Percentiles rank a stretch among this genome's conserved stretches.
phyloP scores from a whole-genome alignment of 1,140 invertebrate species.

The Drosophila kanapiae region DNA sequence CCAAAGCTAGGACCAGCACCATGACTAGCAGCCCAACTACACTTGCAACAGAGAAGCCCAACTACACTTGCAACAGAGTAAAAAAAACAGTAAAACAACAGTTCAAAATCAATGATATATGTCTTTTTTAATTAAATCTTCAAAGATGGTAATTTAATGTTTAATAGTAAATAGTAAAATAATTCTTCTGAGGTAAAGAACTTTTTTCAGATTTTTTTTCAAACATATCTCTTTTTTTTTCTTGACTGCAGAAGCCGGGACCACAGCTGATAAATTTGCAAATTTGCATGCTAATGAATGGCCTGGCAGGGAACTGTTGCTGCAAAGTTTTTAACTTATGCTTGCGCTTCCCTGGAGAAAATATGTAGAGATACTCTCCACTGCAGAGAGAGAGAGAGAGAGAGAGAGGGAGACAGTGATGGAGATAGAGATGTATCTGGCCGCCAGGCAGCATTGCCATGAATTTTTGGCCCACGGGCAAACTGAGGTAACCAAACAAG shows the following conservation, averaged over 20 bases:
- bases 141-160: accelerated
- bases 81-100: no score
- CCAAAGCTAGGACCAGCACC: slow-evolving; percentile 10
- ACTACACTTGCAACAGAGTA: not conserved
- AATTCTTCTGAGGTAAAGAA: not conserved
- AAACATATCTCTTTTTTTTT: not conserved
- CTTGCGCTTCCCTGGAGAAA: slow-evolving; percentile 16
- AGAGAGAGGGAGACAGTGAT: not conserved
- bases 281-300: slow-evolving; percentile 76
- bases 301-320: slow-evolving; percentile 38
- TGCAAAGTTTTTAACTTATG: slow-evolving; percentile 52
- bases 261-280: slow-evolving; percentile 67
- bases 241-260: not conserved
- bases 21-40: not conserved
- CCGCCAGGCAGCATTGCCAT: not conserved
- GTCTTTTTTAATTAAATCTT: not conserved
- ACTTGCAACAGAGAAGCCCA: slow-evolving; percentile 1
- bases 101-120: not conserved
- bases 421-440: slow-evolving; percentile 29
- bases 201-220: not conserved
- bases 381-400: not conserved
- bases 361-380: not conserved
- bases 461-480: slow-evolving; percentile 23
- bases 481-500: slow-evolving; percentile 36
- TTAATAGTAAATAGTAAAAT: not conserved